phyloP scores from a whole-genome alignment of 2,113 vertebrate species.

The Rhinopomastus cyanomelas region DNA sequence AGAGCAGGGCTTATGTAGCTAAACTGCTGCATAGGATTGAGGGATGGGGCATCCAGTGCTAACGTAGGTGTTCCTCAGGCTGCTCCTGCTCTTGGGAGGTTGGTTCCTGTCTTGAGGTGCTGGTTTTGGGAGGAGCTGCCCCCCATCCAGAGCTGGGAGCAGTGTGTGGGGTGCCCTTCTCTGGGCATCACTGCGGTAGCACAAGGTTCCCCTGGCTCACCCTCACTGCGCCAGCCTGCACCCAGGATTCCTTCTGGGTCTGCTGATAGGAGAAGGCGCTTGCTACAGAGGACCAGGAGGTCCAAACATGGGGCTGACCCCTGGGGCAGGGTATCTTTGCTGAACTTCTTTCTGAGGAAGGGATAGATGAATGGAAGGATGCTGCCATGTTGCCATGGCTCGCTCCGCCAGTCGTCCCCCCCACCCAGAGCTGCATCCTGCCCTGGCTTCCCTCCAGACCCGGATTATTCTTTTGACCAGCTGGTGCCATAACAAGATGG shows the following conservation, averaged over 20 bases:
- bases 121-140: not conserved
- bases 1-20: not conserved
- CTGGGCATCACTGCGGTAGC: not conserved
- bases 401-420: not conserved
- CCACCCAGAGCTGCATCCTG: slow-evolving; percentile 31
- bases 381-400: slow-evolving; percentile 8
- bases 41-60: not conserved
- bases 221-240: not conserved
- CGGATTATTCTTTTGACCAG: slow-evolving; percentile 58
- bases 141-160: not conserved
- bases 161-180: not conserved
- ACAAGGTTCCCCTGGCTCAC: rapidly evolving
- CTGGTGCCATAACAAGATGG: not conserved
- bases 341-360: not conserved
- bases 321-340: not conserved
- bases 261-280: not conserved
- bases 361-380: not conserved
- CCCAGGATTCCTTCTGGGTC: not conserved
- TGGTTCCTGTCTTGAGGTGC: not conserved
- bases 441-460: slow-evolving; percentile 57
- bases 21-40: slow-evolving; percentile 40
- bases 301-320: not conserved
- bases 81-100: not conserved
- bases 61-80: not conserved
- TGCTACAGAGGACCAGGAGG: not conserved